Evolutionary conservation across 2,797 vertebrate genomes (phyloP).

Genomic region (Propithecus perrieri): DNA sequence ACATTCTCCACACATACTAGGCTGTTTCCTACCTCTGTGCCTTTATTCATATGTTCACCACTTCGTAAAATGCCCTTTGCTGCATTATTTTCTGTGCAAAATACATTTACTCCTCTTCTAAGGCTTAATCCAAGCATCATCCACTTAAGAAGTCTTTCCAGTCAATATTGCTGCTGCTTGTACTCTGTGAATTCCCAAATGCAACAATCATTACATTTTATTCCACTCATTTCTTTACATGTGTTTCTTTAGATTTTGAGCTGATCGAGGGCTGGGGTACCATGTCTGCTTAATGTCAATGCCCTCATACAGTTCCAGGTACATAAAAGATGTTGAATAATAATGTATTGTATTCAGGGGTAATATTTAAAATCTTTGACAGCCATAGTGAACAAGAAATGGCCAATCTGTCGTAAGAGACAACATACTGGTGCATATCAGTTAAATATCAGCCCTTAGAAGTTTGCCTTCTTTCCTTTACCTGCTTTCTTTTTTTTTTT

Average conservation of each 20-base stretch:
- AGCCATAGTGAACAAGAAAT: background rate
- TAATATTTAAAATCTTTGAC: background rate
- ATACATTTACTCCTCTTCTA: background rate
- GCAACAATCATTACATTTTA: background rate
- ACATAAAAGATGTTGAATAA: background rate
- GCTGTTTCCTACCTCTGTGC: background rate
- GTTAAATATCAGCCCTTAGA: background rate
- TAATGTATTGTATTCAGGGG: background rate
- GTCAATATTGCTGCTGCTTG: background rate
- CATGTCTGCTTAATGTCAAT: background rate
- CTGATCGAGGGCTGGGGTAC: background rate
- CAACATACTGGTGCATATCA: background rate
- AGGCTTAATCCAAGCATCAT: background rate
- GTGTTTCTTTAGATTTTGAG: slow-evolving; percentile 34
- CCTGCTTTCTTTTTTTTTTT: background rate
- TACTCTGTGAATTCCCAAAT: background rate
- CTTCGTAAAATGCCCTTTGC: background rate
- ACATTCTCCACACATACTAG: background rate
- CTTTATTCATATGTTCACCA: background rate
- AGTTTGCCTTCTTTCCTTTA: background rate
- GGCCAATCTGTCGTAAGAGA: background rate
- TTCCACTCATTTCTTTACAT: background rate
- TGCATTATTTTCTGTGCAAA: background rate
- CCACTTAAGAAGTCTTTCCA: background rate
- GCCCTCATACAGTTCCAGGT: background rate